Evolutionary conservation across 2,888 invertebrate genomes (phyloP).

Genomic region (Meghimatium bilineatum): DNA sequence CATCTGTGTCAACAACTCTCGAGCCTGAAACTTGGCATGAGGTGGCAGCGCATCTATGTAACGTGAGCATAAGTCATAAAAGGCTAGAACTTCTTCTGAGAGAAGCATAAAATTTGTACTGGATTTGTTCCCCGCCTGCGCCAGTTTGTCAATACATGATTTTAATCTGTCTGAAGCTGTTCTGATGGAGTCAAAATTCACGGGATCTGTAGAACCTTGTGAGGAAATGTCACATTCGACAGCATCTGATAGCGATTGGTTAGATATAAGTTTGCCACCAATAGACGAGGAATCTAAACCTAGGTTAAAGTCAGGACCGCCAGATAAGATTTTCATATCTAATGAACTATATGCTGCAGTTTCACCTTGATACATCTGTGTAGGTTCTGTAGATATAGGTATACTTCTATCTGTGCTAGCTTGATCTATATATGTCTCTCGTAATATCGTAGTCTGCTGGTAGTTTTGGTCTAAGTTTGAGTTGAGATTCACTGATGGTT

Average conservation of each 20-base stretch:
- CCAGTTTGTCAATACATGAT: slow-evolving; percentile 69
- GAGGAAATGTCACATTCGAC: background rate
- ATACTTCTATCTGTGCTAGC: slow-evolving; percentile 48
- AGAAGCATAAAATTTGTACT: slow-evolving; percentile 85
- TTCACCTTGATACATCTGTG: background rate
- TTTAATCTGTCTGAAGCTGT: slow-evolving; percentile 66
- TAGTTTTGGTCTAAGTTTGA: slow-evolving; percentile 12
- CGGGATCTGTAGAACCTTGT: slow-evolving; percentile 41
- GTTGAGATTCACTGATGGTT: slow-evolving; percentile 44
- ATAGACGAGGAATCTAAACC: slow-evolving; percentile 52
- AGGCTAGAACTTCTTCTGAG: slow-evolving; percentile 85
- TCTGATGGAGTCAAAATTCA: slow-evolving; percentile 65
- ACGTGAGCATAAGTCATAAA: slow-evolving; percentile 89
- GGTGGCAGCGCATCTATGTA: slow-evolving; percentile 90
- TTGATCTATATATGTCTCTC: slow-evolving; percentile 54
- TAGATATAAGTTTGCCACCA: slow-evolving; percentile 37
- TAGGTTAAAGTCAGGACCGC: background rate
- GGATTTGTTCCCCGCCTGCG: slow-evolving; percentile 69
- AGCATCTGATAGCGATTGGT: background rate
- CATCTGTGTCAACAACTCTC: slow-evolving; percentile 78
- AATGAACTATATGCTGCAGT: slow-evolving; percentile 17
- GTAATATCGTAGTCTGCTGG: background rate
- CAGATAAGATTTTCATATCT: slow-evolving; percentile 24
- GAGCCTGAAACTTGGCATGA: slow-evolving; percentile 91
- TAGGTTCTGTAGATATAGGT: slow-evolving; percentile 56